Evolutionary conservation across 1,140 invertebrate genomes (phyloP), one percentile per base, ranked within the genome.

Genomic region (Pseudobourletiella spinata): DNA sequence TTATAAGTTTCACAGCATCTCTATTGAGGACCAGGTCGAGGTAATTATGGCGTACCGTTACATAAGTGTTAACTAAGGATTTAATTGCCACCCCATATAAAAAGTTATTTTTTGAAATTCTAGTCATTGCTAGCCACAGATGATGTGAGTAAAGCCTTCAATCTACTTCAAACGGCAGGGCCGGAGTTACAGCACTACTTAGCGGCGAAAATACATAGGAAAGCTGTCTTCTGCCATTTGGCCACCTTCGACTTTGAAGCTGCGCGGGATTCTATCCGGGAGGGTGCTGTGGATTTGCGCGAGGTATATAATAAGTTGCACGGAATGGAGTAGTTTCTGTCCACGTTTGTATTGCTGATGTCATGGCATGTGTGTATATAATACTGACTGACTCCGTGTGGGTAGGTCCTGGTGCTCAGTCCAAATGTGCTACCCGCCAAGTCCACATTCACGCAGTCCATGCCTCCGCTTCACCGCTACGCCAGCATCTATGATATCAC

Each of bases 11-110:
- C 60, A 55, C 18, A 59, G 64, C 1, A 51, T 70, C 1, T 66
- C 68, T 20, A 57, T 70, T 11, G 54, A 65, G 16, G 59, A 70
- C 16, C 68, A 70, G 62, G 61, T 70, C 55, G 64, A 70, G 28
- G 68, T 70, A 48, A 29, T 15, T 32, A n/a, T n/a, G n/a, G n/a
- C n/a, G n/a, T n/a, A n/a, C n/a, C n/a, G n/a, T n/a, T n/a, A n/a
- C n/a, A n/a, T n/a, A n/a, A n/a, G n/a, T n/a, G n/a, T n/a, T n/a
- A n/a, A n/a, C n/a, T n/a, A n/a, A n/a, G n/a, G n/a, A n/a, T n/a
- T n/a, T n/a, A n/a, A n/a, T n/a, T n/a, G n/a, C n/a, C n/a, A n/a
- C n/a, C n/a, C n/a, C n/a, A n/a, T n/a, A n/a, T n/a, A n/a, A n/a
- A n/a, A n/a, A n/a, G n/a, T n/a, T n/a, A n/a, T n/a, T n/a, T 22